Conservation (phyloP, 2,797 vertebrate genomes). For the Macropus fuliginosus region DNA sequence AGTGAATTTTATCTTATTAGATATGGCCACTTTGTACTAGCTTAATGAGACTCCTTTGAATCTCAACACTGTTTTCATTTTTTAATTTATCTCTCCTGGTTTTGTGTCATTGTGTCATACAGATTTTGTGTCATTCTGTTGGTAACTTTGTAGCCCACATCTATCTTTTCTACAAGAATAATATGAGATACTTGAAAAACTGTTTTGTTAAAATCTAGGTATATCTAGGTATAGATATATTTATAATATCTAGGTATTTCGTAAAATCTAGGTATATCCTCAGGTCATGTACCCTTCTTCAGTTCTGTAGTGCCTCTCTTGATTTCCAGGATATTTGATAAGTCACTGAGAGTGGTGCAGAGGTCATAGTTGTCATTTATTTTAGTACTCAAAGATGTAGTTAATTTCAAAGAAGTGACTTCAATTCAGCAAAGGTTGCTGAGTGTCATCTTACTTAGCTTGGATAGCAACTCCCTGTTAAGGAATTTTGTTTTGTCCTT, state of each 20-base stretch:
- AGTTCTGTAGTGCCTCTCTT: background rate
- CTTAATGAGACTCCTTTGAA: background rate
- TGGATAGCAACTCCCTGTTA: background rate
- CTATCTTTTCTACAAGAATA: background rate
- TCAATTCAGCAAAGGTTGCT: background rate
- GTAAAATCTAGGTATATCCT: background rate
- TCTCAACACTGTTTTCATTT: background rate
- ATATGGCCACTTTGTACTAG: background rate
- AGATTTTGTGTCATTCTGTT: background rate
- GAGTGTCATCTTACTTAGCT: background rate
- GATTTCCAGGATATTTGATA: background rate
- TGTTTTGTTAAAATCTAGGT: background rate
- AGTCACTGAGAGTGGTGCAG: background rate
- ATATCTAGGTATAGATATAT: no score
- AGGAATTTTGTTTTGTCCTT: background rate
- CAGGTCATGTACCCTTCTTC: background rate
- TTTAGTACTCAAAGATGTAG: background rate
- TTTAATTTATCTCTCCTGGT: background rate
- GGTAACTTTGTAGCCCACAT: background rate
- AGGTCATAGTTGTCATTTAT: background rate
- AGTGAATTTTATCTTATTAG: background rate
- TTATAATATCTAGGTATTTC: no score
- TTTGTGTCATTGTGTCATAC: background rate
- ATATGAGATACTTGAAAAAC: background rate
- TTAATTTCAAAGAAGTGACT: background rate